Evolutionary conservation across 2,888 invertebrate species (phyloP).

Genomic region (Chaetoderma sp.): DNA sequence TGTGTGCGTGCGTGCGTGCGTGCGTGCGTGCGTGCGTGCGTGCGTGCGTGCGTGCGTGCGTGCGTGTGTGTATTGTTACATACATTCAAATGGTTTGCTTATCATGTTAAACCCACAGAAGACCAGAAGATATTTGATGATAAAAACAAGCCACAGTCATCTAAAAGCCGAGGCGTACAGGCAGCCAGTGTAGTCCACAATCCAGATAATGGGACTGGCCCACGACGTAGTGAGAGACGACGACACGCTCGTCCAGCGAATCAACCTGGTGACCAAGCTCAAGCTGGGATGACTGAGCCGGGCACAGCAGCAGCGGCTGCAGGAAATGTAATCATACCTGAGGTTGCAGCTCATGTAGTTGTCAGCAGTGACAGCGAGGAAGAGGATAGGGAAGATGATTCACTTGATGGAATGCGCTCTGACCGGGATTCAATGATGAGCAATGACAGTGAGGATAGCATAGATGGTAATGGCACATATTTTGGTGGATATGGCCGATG

Average conservation of each 20-base stretch:
- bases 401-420: slow-evolving; percentile 12
- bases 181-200: no score
- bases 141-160: background rate
- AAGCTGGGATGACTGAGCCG: no score
- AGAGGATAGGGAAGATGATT: slow-evolving; percentile 16
- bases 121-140: slow-evolving; percentile 28
- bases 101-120: background rate
- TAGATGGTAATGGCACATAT: slow-evolving; percentile 67
- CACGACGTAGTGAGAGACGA: no score
- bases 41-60: background rate
- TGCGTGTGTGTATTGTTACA: background rate
- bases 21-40: background rate
- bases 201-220: no score
- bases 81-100: background rate
- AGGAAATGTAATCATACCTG: no score
- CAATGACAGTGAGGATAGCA: slow-evolving; percentile 15
- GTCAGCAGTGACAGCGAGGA: slow-evolving; percentile 20
- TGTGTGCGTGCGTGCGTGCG: background rate
- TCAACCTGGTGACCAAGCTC: no score
- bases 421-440: slow-evolving; percentile 8
- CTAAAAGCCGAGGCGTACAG: background rate
- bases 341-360: slow-evolving; percentile 7
- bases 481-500: slow-evolving; percentile 77
- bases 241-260: no score
- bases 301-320: no score